Percentiles rank a stretch among this genome's conserved stretches.
phyloP scores from a whole-genome alignment of 2,797 vertebrate genomes.

The Threskiornis aethiopicus region DNA sequence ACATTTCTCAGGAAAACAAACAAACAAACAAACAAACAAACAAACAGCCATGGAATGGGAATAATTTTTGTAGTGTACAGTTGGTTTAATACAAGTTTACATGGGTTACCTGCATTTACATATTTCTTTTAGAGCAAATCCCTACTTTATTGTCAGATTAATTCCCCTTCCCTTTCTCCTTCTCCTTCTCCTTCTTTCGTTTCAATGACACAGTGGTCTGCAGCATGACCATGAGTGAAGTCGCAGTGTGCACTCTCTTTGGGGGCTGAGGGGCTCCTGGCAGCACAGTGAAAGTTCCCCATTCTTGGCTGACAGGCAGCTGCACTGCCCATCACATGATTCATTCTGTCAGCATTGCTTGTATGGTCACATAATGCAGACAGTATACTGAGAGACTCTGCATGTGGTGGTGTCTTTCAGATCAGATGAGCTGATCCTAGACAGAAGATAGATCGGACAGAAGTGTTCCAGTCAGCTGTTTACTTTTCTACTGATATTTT shows the following conservation, averaged over 20 bases:
- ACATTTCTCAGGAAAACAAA: neutral
- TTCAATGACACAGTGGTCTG: neutral
- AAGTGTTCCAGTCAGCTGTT: neutral
- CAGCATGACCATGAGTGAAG: neutral
- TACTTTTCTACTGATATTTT: neutral
- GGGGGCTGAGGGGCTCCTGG: neutral
- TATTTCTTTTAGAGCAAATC: neutral
- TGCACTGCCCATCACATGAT: neutral
- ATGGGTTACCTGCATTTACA: neutral
- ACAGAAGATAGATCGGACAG: neutral
- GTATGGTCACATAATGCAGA: rapidly evolving
- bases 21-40: neutral
- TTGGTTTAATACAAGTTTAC: neutral
- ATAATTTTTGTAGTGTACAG: neutral
- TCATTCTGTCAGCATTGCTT: neutral
- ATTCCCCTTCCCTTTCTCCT: neutral
- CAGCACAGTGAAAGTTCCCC: neutral
- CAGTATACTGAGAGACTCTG: rapidly evolving
- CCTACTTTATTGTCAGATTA: neutral
- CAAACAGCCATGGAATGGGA: neutral
- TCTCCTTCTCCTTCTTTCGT: neutral
- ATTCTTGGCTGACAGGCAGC: neutral
- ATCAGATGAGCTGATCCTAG: neutral
- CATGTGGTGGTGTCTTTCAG: neutral
- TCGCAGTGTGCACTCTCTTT: neutral